Percentiles rank a stretch among this genome's conserved stretches.
Evolutionary conservation across 2,113 vertebrate genomes (phyloP).

Genomic region (Megaptera novaeangliae): DNA sequence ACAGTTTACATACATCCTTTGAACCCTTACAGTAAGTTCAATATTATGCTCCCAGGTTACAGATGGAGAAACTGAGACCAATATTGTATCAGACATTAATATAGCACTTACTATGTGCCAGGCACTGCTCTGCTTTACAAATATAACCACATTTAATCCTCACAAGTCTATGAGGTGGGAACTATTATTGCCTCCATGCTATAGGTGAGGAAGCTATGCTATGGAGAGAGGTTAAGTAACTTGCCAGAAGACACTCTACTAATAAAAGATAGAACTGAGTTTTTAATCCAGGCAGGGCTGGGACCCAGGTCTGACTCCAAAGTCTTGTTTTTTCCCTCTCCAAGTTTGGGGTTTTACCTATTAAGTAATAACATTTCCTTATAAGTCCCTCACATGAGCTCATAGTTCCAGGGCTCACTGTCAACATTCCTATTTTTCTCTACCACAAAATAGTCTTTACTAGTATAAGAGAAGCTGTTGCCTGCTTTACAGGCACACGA

Average conservation of each 20-base stretch:
- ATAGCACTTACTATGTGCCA: not conserved
- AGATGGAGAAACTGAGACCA: not conserved
- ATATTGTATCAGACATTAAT: not conserved
- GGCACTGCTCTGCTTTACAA: not conserved
- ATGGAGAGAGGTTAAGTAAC: not conserved
- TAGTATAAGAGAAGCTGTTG: not conserved
- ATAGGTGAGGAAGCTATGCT: not conserved
- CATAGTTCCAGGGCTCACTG: not conserved
- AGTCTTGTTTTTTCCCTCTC: not conserved
- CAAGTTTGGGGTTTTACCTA: not conserved
- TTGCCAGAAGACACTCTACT: not conserved
- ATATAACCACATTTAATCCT: not conserved
- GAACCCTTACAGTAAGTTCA: not conserved
- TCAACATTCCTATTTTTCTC: not conserved
- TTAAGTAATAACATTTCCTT: constrained; percentile 4
- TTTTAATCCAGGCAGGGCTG: not conserved
- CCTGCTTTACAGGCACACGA: not conserved
- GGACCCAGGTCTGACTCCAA: not conserved
- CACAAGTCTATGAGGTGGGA: not conserved
- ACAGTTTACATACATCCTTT: not conserved
- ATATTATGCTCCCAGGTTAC: not conserved
- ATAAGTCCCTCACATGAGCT: not conserved
- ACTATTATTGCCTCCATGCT: not conserved
- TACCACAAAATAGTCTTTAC: not conserved
- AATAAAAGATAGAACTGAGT: not conserved